Evolutionary conservation across 2,888 invertebrate species (phyloP).

Genomic region (Holacanthella duospinosa): DNA sequence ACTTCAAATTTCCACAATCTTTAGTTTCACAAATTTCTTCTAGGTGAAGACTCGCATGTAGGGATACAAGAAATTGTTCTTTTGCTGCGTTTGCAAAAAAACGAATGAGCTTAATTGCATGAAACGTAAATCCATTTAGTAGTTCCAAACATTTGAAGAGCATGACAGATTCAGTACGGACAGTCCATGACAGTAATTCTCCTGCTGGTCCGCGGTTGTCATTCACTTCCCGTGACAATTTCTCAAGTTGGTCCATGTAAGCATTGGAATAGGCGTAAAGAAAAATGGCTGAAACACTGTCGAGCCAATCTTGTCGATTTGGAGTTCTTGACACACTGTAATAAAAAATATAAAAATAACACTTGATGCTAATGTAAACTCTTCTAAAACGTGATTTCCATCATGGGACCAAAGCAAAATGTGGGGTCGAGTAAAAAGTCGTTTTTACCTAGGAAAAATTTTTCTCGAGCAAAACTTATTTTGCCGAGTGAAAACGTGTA

Average conservation of each 20-base stretch:
- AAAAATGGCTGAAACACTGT: not conserved
- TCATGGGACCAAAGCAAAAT: too few species aligned
- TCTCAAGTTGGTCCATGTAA: not conserved
- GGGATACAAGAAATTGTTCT: not conserved
- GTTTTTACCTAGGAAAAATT: too few species aligned
- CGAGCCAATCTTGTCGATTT: not conserved
- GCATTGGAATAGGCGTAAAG: not conserved
- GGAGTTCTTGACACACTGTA: not conserved
- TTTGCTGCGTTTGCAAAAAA: not conserved
- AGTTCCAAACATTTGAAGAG: not conserved
- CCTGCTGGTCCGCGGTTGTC: not conserved
- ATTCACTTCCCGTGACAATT: not conserved
- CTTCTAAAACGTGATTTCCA: too few species aligned
- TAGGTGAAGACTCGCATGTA: not conserved
- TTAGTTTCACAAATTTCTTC: not conserved
- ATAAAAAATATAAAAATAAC: too few species aligned
- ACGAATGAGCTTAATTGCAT: not conserved
- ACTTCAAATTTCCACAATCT: not conserved
- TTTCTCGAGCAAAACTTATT: too few species aligned
- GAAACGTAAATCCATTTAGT: not conserved
- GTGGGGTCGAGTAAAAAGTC: too few species aligned
- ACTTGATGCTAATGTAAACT: too few species aligned
- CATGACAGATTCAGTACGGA: not conserved
- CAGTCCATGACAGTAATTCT: not conserved
- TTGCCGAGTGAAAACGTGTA: too few species aligned